phyloP scores from a whole-genome alignment of 2,888 invertebrate species.

The Cenopis cana region DNA sequence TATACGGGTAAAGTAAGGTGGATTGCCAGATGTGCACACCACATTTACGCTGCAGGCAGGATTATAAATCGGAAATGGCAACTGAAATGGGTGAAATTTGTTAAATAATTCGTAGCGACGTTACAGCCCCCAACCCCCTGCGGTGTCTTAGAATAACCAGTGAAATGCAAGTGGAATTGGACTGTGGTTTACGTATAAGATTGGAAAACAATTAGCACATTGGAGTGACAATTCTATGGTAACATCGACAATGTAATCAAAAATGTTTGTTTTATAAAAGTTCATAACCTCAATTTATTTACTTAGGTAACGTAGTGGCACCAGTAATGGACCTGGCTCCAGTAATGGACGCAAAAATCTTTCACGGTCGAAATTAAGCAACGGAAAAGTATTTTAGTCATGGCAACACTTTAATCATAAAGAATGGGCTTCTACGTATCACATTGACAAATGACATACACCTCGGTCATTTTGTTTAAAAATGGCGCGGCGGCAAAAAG shows the following conservation, averaged over 20 bases:
- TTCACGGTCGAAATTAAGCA: too few species aligned
- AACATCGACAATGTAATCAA: background rate
- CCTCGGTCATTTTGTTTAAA: too few species aligned
- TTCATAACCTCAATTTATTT: too few species aligned
- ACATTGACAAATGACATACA: too few species aligned
- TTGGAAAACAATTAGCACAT: background rate
- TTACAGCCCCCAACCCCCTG: too few species aligned
- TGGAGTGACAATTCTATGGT: background rate
- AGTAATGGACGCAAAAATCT: too few species aligned
- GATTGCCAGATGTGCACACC: slow-evolving; percentile 1
- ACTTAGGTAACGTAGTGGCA: too few species aligned
- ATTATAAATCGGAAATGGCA: slow-evolving; percentile 8
- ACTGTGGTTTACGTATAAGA: background rate
- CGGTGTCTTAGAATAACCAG: background rate
- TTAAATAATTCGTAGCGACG: background rate
- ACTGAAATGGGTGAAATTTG: background rate
- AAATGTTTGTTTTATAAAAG: background rate
- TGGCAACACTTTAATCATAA: too few species aligned
- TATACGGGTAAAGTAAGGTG: background rate
- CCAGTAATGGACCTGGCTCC: too few species aligned
- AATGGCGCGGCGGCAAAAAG: too few species aligned
- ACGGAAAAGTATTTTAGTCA: too few species aligned
- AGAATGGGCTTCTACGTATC: too few species aligned
- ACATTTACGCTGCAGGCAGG: background rate
- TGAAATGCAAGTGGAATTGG: background rate